Evolutionary conservation across 2,888 invertebrate genomes (phyloP), one percentile per base, ranked within the genome.

Genomic region (Hydrotaea diabolus): DNA sequence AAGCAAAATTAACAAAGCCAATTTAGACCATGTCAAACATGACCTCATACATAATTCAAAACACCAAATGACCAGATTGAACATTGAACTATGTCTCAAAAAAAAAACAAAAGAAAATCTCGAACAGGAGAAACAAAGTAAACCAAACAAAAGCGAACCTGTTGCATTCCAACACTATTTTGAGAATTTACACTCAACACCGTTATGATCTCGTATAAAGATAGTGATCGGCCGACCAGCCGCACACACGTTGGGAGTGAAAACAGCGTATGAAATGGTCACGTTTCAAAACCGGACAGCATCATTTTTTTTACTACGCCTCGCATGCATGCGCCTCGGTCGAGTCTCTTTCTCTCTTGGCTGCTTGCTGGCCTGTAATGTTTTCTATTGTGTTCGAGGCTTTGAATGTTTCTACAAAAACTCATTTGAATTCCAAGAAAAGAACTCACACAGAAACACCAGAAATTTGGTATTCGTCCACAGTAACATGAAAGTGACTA

Each of bases 351-450:
- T 31, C 31, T 49, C 5, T 49, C 3, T 15, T 13, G n/a, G 49
- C 49, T 49, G n/a, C 15, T 2, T 15, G n/a, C 49, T 43, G n/a
- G 43, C n/a, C n/a, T 49, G 43, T 7, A 43, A 43, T 43, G 49
- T 17, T 15, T 2, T 49, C 39, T 53, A 9, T 73, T 53, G 46
- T 17, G n/a, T n/a, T n/a, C n/a, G n/a, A n/a, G n/a, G 9, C 43
- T 62, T 80, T 80, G 31, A 78, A 69, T 46, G 75, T 23, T 85
- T 86, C 85, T 77, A 80, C 76, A 82, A 82, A 86, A 86, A 85
- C 75, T 71, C 69, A 83, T 71, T 31, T 9, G 78, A 86, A 84
- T 86, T 86, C 86, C 83, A 74, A 76, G 86, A 86, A 31, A 86
- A 19, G 43, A 53, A 55, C 17, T 55, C 73, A n/a, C n/a, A n/a